A percentile compares a stretch with the other conserved stretches of the same genome.
These are phyloP conservation scores for Semicossyphus pulcher DNA, from an alignment of 2,113 vertebrate species.

Conservation along the genomic window DNA sequence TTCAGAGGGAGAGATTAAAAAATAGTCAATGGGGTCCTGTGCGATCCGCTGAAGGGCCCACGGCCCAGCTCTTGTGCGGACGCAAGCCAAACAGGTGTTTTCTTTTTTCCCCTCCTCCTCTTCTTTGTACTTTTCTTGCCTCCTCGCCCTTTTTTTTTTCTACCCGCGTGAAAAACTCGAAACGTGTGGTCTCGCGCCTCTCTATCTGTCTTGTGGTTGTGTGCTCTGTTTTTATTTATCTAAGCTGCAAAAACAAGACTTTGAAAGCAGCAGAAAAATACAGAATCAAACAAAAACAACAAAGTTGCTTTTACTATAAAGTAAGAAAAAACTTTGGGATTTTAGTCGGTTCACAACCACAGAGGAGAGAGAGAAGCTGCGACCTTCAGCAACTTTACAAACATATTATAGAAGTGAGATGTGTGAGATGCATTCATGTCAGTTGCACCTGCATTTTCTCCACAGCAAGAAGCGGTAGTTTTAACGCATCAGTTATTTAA, in stretches of 20 bases:
- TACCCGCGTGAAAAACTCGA: constrained; percentile 60
- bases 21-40: constrained; percentile 80
- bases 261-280: constrained; percentile 40
- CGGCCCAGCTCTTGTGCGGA: constrained; percentile 65
- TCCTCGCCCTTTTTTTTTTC: constrained; percentile 71
- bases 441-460: not conserved
- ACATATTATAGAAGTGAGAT: not conserved
- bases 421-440: constrained; percentile 2
- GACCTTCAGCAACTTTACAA: not conserved
- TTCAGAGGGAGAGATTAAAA: constrained; percentile 83
- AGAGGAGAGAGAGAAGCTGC: not conserved
- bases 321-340: constrained; percentile 2
- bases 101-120: constrained; percentile 80
- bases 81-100: constrained; percentile 90
- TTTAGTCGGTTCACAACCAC: not conserved
- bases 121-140: constrained; percentile 79
- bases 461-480: constrained; percentile 22
- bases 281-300: constrained; percentile 34
- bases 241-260: constrained; percentile 56
- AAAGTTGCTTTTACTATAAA: constrained; percentile 20
- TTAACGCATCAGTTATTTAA: too few species aligned
- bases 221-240: constrained; percentile 22
- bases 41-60: constrained; percentile 81
- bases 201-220: constrained; percentile 32
- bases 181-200: constrained; percentile 66